These are phyloP conservation scores for Grammomys dolichurus DNA, from an alignment of 2,113 vertebrate genomes.

Conservation along the genomic window DNA sequence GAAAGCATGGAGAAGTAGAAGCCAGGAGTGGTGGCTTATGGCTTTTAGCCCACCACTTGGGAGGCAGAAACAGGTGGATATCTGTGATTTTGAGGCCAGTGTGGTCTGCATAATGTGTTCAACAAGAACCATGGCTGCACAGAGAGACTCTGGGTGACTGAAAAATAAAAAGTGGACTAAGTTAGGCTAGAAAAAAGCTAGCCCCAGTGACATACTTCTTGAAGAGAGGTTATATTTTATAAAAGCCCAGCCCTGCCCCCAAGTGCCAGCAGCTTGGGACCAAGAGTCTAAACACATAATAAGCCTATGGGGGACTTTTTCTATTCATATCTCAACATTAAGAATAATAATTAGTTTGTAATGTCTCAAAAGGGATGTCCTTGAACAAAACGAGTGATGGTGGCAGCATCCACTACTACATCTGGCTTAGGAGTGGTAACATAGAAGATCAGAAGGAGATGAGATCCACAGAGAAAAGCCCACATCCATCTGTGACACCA, in stretches of 20 bases:
- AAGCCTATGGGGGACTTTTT: background rate
- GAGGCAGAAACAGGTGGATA: background rate
- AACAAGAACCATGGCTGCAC: background rate
- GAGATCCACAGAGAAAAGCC: background rate
- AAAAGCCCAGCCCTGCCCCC: background rate
- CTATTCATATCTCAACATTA: background rate
- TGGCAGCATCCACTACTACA: fast-evolving
- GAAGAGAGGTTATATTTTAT: no score
- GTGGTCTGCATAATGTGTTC: background rate
- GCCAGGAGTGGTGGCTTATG: background rate
- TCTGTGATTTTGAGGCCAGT: background rate
- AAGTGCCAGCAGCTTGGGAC: background rate
- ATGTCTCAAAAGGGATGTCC: background rate
- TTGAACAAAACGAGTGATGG: background rate
- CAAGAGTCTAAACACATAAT: background rate
- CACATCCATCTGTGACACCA: fast-evolving
- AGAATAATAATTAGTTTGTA: background rate
- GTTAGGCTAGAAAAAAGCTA: background rate
- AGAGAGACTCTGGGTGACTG: background rate
- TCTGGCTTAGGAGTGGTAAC: no score
- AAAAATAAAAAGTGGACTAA: no score
- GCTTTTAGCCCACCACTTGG: background rate
- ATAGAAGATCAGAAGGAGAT: background rate
- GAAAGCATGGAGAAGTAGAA: background rate
- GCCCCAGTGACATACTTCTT: background rate